Conservation (phyloP, 1,140 invertebrate species). For the Pentalonia nigronervosa region DNA sequence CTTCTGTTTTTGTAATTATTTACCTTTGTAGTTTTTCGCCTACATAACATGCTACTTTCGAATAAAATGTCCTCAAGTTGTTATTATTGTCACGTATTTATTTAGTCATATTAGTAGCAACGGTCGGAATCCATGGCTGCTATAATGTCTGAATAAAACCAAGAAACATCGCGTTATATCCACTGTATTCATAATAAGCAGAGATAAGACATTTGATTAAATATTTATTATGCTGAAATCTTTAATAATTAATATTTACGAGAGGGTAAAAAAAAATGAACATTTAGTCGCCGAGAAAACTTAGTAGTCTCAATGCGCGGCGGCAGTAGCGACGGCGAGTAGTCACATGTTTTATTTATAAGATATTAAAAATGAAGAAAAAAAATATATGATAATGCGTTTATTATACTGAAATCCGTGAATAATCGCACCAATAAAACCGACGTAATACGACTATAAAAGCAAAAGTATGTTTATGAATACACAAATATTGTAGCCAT, state of each 20-base stretch:
- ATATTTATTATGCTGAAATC: neutral
- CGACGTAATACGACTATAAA: constrained; percentile 16
- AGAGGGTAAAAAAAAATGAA: neutral
- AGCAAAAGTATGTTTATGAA: constrained; percentile 43
- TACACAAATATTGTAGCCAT: neutral
- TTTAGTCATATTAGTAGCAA: neutral
- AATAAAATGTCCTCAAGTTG: neutral
- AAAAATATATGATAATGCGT: constrained; percentile 27
- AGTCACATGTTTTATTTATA: constrained; percentile 42
- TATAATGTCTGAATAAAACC: neutral
- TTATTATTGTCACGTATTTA: constrained; percentile 36
- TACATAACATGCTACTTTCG: neutral
- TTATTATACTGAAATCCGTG: constrained; percentile 30
- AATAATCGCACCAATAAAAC: constrained; percentile 37
- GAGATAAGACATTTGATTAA: constrained; percentile 7
- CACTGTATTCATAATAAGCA: constrained; percentile 6
- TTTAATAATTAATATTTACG: constrained; percentile 36
- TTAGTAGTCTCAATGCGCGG: neutral
- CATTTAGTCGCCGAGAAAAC: constrained; percentile 15
- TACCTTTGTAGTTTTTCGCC: neutral
- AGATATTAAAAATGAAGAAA: neutral
- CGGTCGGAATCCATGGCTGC: neutral
- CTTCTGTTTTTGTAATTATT: neutral
- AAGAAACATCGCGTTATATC: neutral
- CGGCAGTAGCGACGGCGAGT: neutral